Base-by-base conservation (phyloP, 2,888 invertebrate genomes). In the Latrodectus elegans region DNA sequence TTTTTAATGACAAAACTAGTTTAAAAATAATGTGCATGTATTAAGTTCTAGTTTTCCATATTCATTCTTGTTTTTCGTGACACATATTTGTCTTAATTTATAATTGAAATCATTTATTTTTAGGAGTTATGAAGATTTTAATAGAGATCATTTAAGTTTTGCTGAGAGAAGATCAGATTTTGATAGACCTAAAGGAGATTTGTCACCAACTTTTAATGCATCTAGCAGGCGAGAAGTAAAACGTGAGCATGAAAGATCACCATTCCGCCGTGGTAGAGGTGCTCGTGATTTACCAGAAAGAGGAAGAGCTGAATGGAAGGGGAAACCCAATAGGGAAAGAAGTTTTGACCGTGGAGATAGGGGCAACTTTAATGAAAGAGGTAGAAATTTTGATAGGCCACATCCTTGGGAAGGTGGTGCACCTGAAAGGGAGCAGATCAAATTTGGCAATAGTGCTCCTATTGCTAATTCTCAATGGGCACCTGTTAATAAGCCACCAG, bases 221-320 rank as follows among this genome's bases (percentile, higher is more conserved):
- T 38, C 84, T 14, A 52, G 52, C 9, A 70, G 87, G 11, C 77
- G 88, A 68, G 83, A 88, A n/a, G 68, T 51, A 0, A 53, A 80
- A 8, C 76, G 79, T 17, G 88, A 88, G 11, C 76, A 68, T 17
- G 88, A 73, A 52, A 22, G 76, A 51, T 17, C 81, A 15, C 53
- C 82, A 11, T 85, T 85, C 64, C 83, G 77, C 51, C 70, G 86
- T 6, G 64, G 77, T 0, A 74, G 84, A 51, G 78, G 60, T 26
- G 70, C 67, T 8, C 77, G 89, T 51, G 85, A 86, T 22, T 64
- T 53, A 8, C 60, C 84, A 4, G 82, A 83, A 11, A 76, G 88
- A 22, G 88, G 76, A 55, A 70, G 88, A 4, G 84, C 77, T 26
- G 82, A 86, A n/a, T 86, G 82, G 85, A 86, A 83, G 64, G 78